Evolutionary conservation across 2,888 invertebrate species (phyloP).

Genomic region (Scaptomyza reducta): DNA sequence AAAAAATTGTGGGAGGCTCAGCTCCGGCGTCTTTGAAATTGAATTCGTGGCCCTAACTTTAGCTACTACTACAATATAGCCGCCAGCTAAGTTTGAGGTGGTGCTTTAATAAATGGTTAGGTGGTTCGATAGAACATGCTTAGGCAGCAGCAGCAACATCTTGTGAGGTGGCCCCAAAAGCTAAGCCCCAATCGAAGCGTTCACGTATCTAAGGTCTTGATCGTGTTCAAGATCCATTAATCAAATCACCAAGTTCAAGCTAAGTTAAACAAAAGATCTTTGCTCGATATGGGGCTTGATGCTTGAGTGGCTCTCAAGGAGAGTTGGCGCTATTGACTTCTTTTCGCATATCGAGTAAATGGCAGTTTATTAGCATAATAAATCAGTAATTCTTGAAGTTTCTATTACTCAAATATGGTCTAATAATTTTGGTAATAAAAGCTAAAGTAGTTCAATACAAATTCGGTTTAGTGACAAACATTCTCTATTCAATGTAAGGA

Average conservation of each 20-base stretch:
- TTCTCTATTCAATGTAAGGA: too few relatives aligned
- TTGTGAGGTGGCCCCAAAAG: constrained; percentile 10
- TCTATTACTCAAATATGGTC: neutral
- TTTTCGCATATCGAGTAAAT: neutral
- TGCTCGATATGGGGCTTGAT: constrained; percentile 17
- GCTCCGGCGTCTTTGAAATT: constrained; percentile 60
- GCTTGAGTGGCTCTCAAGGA: constrained; percentile 4
- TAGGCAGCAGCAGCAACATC: neutral
- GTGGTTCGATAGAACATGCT: constrained; percentile 21
- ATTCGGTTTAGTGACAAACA: too few relatives aligned
- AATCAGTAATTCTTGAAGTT: neutral
- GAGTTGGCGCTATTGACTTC: neutral
- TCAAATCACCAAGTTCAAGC: constrained; percentile 81
- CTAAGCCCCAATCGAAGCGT: constrained; percentile 14
- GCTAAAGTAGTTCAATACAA: too few relatives aligned
- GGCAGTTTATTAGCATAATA: neutral
- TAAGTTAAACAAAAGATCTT: constrained; percentile 50
- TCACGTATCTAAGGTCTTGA: constrained; percentile 49
- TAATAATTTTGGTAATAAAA: too few relatives aligned
- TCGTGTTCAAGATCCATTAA: constrained; percentile 83
- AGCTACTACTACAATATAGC: constrained; percentile 25
- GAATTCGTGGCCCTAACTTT: constrained; percentile 31
- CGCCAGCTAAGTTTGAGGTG: constrained; percentile 45
- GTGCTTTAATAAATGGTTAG: constrained; percentile 62
- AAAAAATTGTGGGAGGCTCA: constrained; percentile 49